A percentile compares a stretch with the other conserved stretches of the same genome.
Conservation (phyloP, 2,113 vertebrate species). For the Chlorodrepanis virens region DNA sequence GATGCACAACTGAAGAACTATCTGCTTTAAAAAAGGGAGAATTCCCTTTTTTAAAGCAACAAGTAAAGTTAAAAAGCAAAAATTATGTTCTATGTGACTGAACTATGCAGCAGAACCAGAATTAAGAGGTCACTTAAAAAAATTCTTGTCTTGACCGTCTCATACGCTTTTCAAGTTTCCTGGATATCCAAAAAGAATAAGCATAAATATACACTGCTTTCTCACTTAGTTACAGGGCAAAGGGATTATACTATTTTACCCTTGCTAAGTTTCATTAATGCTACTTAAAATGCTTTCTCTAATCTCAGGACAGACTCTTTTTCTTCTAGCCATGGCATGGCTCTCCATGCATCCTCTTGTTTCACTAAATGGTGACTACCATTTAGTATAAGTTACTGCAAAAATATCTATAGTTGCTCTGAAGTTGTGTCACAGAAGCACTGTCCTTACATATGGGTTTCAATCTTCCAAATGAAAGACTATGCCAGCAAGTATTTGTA, state of each 20-base stretch:
- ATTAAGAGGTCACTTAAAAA: neutral
- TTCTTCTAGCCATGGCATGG: neutral
- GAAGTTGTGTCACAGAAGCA: neutral
- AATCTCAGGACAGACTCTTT: neutral
- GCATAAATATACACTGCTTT: neutral
- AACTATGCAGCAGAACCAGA: neutral
- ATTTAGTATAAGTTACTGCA: neutral
- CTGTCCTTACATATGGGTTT: neutral
- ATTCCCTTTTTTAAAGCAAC: neutral
- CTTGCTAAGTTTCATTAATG: neutral
- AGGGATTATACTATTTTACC: neutral
- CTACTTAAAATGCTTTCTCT: neutral
- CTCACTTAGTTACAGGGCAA: neutral
- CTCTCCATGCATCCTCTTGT: neutral
- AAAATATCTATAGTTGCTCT: neutral
- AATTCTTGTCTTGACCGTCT: neutral
- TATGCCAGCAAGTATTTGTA: neutral
- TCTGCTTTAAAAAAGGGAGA: neutral
- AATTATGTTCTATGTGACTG: accelerated
- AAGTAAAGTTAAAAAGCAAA: neutral
- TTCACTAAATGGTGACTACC: neutral
- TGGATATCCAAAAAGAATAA: neutral
- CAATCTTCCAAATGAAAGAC: neutral
- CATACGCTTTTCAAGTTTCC: neutral
- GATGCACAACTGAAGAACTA: neutral